These are phyloP conservation scores for Urophycis tenuis DNA, from an alignment of 2,797 vertebrate species.

Conservation along the genomic window DNA sequence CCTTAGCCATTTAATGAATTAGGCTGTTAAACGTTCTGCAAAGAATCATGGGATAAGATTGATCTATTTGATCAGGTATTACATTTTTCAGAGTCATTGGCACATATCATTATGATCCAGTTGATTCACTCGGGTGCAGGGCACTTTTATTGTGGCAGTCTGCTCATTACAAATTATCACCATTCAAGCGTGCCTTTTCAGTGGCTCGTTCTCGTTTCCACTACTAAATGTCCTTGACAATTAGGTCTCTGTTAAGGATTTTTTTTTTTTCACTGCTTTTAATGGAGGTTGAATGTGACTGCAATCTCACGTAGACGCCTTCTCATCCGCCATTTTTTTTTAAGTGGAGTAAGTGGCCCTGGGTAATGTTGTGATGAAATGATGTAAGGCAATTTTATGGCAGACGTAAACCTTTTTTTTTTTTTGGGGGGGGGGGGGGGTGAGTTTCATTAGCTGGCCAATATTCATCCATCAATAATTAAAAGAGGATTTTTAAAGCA, in stretches of 20 bases:
- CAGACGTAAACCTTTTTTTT: neutral
- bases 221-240: constrained; percentile 24
- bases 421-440: neutral
- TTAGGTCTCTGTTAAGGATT: constrained; percentile 14
- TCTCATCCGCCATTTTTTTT: neutral
- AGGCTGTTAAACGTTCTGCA: constrained; percentile 37
- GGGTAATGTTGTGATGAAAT: neutral
- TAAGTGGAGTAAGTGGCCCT: neutral
- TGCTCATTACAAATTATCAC: constrained; percentile 41
- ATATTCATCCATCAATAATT: neutral
- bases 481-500: neutral
- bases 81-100: constrained; percentile 49
- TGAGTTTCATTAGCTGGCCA: neutral
- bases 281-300: neutral
- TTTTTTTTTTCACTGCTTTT: neutral
- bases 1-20: constrained; percentile 12
- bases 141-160: constrained; percentile 16
- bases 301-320: neutral
- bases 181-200: constrained; percentile 25
- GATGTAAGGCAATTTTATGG: neutral
- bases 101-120: constrained; percentile 40
- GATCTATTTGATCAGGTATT: constrained; percentile 32
- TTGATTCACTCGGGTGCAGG: constrained; percentile 18
- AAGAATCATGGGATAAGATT: constrained; percentile 40
- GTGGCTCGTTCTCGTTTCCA: constrained; percentile 20